Conservation (phyloP, 2,113 vertebrate genomes). For the Lepus europaeus region DNA sequence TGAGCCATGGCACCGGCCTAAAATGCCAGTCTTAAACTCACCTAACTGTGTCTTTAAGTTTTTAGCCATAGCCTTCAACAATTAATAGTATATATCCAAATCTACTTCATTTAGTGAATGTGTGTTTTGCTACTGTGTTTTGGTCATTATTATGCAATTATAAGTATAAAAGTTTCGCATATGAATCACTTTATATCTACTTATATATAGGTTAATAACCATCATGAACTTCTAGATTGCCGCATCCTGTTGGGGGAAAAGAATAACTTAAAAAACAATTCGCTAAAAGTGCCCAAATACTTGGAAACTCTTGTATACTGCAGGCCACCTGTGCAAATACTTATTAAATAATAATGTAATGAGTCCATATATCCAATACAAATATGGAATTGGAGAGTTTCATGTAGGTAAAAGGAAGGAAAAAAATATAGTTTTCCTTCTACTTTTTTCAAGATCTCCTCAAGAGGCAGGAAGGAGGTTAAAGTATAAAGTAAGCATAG, state of each 20-base stretch:
- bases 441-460: constrained; percentile 1
- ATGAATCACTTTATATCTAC: not conserved
- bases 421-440: not conserved
- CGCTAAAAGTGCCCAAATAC: not conserved
- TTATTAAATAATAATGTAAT: not conserved
- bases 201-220: not conserved
- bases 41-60: not conserved
- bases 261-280: not conserved
- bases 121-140: not conserved
- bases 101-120: not conserved
- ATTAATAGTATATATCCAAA: not conserved
- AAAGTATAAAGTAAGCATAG: not conserved
- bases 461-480: not conserved
- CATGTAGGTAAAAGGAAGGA: not conserved
- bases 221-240: not conserved
- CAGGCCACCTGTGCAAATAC: not conserved
- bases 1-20: too few species aligned
- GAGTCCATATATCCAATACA: not conserved
- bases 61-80: not conserved
- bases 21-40: not conserved
- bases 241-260: not conserved
- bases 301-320: not conserved
- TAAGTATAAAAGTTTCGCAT: not conserved
- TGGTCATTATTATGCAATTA: not conserved
- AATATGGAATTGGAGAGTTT: not conserved